Evolutionary conservation across 64 coral and sea anemone genomes (phyloP).

Genomic region (Actinia tenebrosa): DNA sequence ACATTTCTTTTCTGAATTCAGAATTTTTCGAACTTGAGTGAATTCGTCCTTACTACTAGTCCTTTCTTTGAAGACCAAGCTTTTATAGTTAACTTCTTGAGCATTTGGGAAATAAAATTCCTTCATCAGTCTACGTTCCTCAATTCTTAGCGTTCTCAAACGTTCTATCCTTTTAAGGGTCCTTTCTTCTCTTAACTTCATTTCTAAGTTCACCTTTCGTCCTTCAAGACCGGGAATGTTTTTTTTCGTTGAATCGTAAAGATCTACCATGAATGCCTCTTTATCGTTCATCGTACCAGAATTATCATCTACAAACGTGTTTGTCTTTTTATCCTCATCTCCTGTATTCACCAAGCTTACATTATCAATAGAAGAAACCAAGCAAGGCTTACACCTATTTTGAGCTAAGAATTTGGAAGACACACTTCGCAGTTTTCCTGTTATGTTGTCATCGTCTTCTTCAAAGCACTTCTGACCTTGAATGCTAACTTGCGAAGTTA

Average conservation of each 20-base stretch:
- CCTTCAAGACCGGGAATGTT: background rate
- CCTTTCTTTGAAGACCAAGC: background rate
- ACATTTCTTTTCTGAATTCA: background rate
- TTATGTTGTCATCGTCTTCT: background rate
- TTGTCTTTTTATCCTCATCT: background rate
- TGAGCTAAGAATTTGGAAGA: background rate
- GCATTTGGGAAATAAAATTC: background rate
- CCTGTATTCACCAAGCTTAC: background rate
- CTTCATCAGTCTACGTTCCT: background rate
- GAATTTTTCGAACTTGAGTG: background rate
- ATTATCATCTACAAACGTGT: background rate
- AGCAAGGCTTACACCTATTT: background rate
- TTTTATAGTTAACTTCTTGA: background rate
- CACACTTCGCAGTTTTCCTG: background rate
- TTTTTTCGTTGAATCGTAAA: background rate
- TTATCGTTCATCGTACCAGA: background rate
- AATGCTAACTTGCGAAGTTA: background rate
- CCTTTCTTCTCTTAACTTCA: background rate
- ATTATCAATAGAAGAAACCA: background rate
- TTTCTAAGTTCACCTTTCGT: background rate
- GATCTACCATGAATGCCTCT: background rate
- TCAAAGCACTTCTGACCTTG: constrained; percentile 10
- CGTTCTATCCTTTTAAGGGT: background rate
- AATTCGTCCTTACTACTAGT: background rate
- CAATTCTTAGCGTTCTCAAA: background rate